Percentiles rank a stretch among this genome's conserved stretches.
These are phyloP conservation scores for Acholoe squamosa DNA, from an alignment of 2,888 invertebrate species.

Conservation along the genomic window DNA sequence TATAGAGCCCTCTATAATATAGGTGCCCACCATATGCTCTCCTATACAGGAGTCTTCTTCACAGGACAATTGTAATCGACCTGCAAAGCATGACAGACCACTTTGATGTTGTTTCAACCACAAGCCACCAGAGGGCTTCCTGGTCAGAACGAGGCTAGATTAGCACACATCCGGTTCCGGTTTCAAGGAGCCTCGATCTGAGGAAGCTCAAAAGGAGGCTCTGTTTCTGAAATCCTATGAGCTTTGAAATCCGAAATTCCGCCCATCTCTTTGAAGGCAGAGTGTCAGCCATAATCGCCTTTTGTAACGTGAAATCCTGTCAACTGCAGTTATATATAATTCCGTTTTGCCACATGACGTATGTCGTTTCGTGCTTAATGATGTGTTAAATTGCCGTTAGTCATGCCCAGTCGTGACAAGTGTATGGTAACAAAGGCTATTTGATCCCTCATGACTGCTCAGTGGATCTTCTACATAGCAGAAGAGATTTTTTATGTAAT, in stretches of 20 bases:
- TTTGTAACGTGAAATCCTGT: neutral
- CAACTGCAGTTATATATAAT: too few species aligned
- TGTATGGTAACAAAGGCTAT: too few species aligned
- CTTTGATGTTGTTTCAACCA: slow-evolving; percentile 40
- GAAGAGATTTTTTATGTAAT: too few species aligned
- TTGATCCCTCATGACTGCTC: too few species aligned
- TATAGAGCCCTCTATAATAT: too few species aligned
- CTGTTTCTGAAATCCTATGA: neutral
- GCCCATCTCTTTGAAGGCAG: neutral
- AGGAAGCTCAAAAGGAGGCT: slow-evolving; percentile 37
- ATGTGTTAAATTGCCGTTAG: too few species aligned
- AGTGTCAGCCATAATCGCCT: neutral
- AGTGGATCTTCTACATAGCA: too few species aligned
- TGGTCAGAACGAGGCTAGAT: slow-evolving; percentile 30
- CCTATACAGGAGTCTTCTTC: neutral
- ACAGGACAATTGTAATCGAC: slow-evolving; percentile 52
- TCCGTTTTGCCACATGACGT: too few species aligned
- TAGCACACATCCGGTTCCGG: slow-evolving; percentile 54
- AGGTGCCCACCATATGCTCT: neutral
- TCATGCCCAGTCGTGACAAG: too few species aligned
- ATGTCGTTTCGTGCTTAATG: too few species aligned
- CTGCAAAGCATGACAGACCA: neutral
- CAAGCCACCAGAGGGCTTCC: slow-evolving; percentile 7
- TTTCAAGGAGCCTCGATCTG: neutral
- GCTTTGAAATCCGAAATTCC: slow-evolving; percentile 21